Percentiles rank a stretch among this genome's conserved stretches.
These are phyloP conservation scores for Drosophila funebris DNA, from an alignment of 1,140 invertebrate genomes.

Conservation along the genomic window DNA sequence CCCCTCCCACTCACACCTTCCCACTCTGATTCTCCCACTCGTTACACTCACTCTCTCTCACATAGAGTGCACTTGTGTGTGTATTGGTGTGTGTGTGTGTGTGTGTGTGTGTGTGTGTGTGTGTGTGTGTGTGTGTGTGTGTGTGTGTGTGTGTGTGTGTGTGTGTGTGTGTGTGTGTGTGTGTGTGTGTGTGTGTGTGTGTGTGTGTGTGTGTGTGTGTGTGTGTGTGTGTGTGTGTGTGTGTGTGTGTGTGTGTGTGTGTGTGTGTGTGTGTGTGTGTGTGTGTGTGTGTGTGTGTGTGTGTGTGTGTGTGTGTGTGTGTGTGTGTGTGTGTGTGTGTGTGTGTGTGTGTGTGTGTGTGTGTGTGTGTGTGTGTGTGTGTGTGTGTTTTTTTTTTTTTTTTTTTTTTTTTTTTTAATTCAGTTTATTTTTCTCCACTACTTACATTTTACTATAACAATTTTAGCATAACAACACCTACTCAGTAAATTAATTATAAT, in stretches of 20 bases:
- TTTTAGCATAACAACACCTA: too few species aligned
- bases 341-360: constrained; percentile 8
- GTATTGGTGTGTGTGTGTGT: too few species aligned
- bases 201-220: constrained; percentile 15
- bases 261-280: constrained; percentile 3
- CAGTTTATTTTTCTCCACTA: too few species aligned
- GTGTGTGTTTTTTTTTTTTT: too few species aligned
- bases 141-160: too few species aligned
- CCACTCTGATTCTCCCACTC: not conserved
- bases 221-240: constrained; percentile 8
- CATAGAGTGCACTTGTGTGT: constrained; percentile 15
- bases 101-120: too few species aligned
- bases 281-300: constrained; percentile 21
- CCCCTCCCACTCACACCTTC: not conserved
- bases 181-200: constrained; percentile 2
- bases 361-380: constrained; percentile 20
- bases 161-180: too few species aligned
- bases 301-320: constrained; percentile 6
- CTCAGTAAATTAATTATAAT: too few species aligned
- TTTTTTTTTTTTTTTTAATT: too few species aligned
- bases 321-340: constrained; percentile 20
- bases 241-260: constrained; percentile 19
- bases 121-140: too few species aligned
- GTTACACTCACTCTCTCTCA: not conserved
- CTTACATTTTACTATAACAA: too few species aligned